Base-by-base conservation (phyloP, 1,140 invertebrate species). In the Bombus difficillimus region DNA sequence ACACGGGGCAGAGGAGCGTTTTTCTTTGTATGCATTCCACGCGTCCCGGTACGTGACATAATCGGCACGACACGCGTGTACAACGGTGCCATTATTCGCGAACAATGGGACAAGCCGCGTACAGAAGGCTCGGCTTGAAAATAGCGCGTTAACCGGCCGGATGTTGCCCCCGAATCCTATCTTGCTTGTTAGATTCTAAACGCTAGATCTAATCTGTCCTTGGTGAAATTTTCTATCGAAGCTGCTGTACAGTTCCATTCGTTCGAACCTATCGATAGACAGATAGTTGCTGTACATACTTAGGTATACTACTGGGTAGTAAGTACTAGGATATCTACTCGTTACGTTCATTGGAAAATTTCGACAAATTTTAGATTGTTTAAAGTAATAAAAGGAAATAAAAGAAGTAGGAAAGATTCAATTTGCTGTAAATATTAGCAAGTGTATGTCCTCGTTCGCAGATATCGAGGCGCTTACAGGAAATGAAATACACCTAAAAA, bases 11-110 rank as follows among this genome's bases (percentile, higher is more conserved):
- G 47, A 53, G 47, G 69, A 18, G 59, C 83, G 41, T 77, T 90
- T 90, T 90, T 88, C 72, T 88, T 86, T 73, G 88, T 85, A 90
- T 88, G 89, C 89, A 86, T 90, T 90, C 86, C 89, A 69, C 88
- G 86, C 68, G 86, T 89, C 68, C 62, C 76, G 39, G 66, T 91
- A 86, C 87, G 88, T 89, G 90, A 88, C 89, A 84, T 91, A 89
- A 91, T 89, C 90, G 83, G 68, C 81, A 82, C 75, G 59, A 86
- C 89, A 86, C 86, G 88, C 86, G 72, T 90, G 86, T 86, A 90
- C 86, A 86, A 64, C 79, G 83, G 53, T 57, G 86, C 76, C 83
- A 90, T 90, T 90, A 88, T 90, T 83, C 89, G 59, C 66, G 76
- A 77, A 90, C 89, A 90, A 90, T 90, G 71, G 68, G 62, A 90